These are phyloP conservation scores for Pseudomyrmex concolor DNA, from an alignment of 1,140 invertebrate genomes.

Conservation along the genomic window DNA sequence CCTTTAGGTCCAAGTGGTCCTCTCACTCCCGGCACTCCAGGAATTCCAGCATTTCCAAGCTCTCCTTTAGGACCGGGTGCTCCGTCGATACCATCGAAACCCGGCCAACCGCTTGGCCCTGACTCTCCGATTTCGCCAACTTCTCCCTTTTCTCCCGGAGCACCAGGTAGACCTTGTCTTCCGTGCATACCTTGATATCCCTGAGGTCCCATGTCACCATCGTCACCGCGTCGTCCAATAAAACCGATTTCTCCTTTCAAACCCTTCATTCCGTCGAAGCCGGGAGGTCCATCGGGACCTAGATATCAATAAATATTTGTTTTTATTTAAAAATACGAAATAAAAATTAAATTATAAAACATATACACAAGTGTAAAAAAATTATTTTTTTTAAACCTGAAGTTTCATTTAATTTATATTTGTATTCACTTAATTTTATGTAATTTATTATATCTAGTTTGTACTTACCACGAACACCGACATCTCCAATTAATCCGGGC, in stretches of 20 bases:
- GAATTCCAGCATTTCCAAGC: slow-evolving; percentile 84
- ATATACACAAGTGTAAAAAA: too few relatives aligned
- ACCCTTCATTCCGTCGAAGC: slow-evolving; percentile 83
- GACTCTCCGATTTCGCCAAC: slow-evolving; percentile 79
- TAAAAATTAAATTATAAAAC: too few relatives aligned
- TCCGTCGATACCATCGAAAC: slow-evolving; percentile 83
- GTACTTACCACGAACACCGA: slow-evolving; percentile 82
- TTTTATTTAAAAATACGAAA: too few relatives aligned
- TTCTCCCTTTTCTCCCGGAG: slow-evolving; percentile 85
- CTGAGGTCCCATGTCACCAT: slow-evolving; percentile 84
- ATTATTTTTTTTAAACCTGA: too few relatives aligned
- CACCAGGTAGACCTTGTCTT: slow-evolving; percentile 83
- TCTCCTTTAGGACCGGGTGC: slow-evolving; percentile 86
- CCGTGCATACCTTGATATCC: slow-evolving; percentile 86
- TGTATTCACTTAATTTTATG: too few relatives aligned
- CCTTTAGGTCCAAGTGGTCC: slow-evolving; percentile 84
- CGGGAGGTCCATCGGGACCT: slow-evolving; percentile 73
- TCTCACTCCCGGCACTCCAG: slow-evolving; percentile 85
- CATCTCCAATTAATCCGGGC: slow-evolving; percentile 83
- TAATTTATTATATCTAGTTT: background rate
- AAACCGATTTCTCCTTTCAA: slow-evolving; percentile 85
- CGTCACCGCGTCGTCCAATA: slow-evolving; percentile 86
- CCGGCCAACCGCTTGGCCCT: slow-evolving; percentile 84
- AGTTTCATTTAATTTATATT: too few relatives aligned
- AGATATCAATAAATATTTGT: background rate